phyloP scores from a whole-genome alignment of 2,797 vertebrate genomes.

The Xenentodon cancila region DNA sequence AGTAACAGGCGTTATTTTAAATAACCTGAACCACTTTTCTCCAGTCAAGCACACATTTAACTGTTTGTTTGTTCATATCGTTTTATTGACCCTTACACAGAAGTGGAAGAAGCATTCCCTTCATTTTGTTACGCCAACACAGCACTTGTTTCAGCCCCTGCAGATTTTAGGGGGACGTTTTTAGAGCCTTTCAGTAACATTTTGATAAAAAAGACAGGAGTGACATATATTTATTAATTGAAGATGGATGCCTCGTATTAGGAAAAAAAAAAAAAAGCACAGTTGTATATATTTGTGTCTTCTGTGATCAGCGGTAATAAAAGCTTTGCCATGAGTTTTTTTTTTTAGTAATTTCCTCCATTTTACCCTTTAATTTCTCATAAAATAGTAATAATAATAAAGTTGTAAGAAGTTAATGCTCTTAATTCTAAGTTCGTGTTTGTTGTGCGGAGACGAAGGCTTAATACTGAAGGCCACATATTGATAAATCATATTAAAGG shows the following conservation, averaged over 20 bases:
- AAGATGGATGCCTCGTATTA: background rate
- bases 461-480: too few species aligned
- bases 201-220: too few species aligned
- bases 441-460: too few species aligned
- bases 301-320: too few species aligned
- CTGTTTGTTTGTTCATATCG: background rate
- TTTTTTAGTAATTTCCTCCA: too few species aligned
- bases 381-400: too few species aligned
- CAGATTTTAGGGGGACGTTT: slow-evolving; percentile 1
- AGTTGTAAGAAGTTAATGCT: too few species aligned
- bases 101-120: slow-evolving; percentile 5
- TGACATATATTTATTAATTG: background rate
- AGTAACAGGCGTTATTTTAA: too few species aligned
- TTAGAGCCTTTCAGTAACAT: too few species aligned
- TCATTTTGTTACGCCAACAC: background rate
- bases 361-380: too few species aligned
- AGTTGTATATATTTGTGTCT: background rate
- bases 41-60: slow-evolving; percentile 13
- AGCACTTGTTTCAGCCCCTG: slow-evolving; percentile 10
- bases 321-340: too few species aligned
- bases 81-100: slow-evolving; percentile 60
- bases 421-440: too few species aligned
- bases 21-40: background rate
- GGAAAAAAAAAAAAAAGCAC: background rate
- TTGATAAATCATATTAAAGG: background rate